Evolutionary conservation across 2,888 invertebrate genomes (phyloP).

Genomic region (Sminthurinus aureus): DNA sequence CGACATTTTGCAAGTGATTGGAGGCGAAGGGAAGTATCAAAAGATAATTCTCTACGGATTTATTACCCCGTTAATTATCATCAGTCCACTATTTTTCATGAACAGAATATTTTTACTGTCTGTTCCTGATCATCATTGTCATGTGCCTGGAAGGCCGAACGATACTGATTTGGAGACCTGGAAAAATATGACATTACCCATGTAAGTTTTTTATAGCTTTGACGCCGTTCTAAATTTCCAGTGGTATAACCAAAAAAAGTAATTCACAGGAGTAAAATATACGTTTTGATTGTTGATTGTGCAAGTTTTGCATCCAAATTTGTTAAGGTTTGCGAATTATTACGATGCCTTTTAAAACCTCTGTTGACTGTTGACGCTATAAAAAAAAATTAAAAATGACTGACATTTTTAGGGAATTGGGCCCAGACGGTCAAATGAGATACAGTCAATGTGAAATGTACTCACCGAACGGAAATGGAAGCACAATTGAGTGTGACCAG

Average conservation of each 20-base stretch:
- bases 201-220: conserved; percentile 36
- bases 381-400: neutral
- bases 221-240: no score
- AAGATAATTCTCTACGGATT: conserved; percentile 66
- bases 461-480: neutral
- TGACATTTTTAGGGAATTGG: conserved; percentile 6
- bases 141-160: conserved; percentile 66
- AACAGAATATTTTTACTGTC: conserved; percentile 67
- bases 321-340: no score
- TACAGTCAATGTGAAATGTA: conserved; percentile 36
- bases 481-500: conserved; percentile 62
- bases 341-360: no score
- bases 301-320: no score
- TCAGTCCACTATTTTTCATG: conserved; percentile 66
- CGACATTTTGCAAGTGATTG: conserved; percentile 66
- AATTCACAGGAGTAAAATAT: no score
- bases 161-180: conserved; percentile 66
- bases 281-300: no score
- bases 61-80: conserved; percentile 63
- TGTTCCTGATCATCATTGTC: conserved; percentile 69
- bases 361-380: neutral
- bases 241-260: no score
- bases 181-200: conserved; percentile 67
- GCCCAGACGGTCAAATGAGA: conserved; percentile 20
- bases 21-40: conserved; percentile 68